Percentiles rank a stretch among this genome's conserved stretches.
phyloP scores from a whole-genome alignment of 2,113 vertebrate species.

The Lucifuga dentata region DNA sequence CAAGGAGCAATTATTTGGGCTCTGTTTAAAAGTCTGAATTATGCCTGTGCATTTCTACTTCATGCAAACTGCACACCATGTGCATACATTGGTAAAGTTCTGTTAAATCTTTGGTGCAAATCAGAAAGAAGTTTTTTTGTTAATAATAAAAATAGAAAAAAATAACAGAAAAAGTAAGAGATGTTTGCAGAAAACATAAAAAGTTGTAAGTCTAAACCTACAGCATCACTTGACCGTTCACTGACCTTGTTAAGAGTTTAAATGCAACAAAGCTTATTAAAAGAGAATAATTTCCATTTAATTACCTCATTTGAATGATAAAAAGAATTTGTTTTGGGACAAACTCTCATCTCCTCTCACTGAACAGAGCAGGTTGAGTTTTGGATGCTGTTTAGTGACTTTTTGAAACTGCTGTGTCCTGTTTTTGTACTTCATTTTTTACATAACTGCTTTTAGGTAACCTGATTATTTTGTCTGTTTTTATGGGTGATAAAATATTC shows the following conservation, averaged over 20 bases:
- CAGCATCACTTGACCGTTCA: too few species aligned
- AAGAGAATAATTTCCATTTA: constrained; percentile 50
- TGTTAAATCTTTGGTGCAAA: too few species aligned
- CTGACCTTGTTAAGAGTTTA: constrained; percentile 10
- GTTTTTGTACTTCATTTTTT: background rate
- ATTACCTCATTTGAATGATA: constrained; percentile 57
- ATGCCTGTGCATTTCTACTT: background rate
- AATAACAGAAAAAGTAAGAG: too few species aligned
- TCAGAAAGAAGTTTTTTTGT: too few species aligned
- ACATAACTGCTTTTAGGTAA: background rate
- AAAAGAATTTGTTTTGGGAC: constrained; percentile 26
- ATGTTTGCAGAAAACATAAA: too few species aligned
- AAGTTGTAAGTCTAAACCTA: too few species aligned
- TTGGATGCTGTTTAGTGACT: constrained; percentile 1
- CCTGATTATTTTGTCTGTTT: background rate
- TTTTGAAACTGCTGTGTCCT: constrained; percentile 7
- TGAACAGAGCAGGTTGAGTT: constrained; percentile 15
- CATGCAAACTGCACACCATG: too few species aligned
- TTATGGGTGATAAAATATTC: background rate
- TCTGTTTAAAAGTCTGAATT: background rate
- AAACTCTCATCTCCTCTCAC: constrained; percentile 26
- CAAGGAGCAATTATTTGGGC: too few species aligned
- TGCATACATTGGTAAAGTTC: too few species aligned
- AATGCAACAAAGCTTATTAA: constrained; percentile 31
- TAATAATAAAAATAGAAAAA: too few species aligned